These are phyloP conservation scores for Phengaris arion DNA, from an alignment of 2,888 invertebrate genomes.

Conservation along the genomic window DNA sequence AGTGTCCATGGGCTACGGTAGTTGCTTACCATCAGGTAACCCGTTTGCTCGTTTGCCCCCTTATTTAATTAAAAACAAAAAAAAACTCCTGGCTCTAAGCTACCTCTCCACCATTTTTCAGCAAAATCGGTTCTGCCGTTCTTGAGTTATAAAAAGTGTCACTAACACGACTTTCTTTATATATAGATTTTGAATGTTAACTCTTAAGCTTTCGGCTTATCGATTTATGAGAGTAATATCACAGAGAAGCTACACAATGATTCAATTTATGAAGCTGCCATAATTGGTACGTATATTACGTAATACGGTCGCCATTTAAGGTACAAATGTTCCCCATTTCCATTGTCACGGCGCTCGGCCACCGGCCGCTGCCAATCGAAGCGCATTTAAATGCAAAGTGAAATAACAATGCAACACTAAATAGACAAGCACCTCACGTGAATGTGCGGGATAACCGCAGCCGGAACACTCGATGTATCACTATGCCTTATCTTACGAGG, in stretches of 20 bases:
- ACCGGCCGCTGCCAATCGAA: slow-evolving; percentile 1
- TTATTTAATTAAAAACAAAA: too few species aligned
- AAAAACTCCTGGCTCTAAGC: too few species aligned
- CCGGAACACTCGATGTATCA: slow-evolving; percentile 73
- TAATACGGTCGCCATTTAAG: slow-evolving; percentile 11
- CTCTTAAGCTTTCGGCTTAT: not conserved
- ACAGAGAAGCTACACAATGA: slow-evolving; percentile 11
- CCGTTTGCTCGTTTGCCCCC: too few species aligned
- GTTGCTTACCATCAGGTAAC: too few species aligned
- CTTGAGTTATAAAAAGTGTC: too few species aligned
- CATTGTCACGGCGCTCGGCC: slow-evolving; percentile 30
- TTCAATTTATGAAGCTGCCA: slow-evolving; percentile 15
- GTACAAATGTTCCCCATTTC: slow-evolving; percentile 45
- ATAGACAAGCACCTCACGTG: slow-evolving; percentile 34
- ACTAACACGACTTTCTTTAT: too few species aligned
- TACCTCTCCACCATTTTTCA: too few species aligned
- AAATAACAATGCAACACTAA: slow-evolving; percentile 31
- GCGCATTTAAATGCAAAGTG: slow-evolving; percentile 26
- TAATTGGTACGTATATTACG: not conserved
- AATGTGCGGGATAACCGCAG: slow-evolving; percentile 52
- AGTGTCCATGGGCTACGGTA: too few species aligned
- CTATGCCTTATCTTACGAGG: slow-evolving; percentile 72
- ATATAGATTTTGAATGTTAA: not conserved
- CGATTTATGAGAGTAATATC: not conserved
- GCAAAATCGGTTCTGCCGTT: too few species aligned